These are phyloP conservation scores for Todus mexicanus DNA, from an alignment of 2,797 vertebrate species.

Conservation along the genomic window DNA sequence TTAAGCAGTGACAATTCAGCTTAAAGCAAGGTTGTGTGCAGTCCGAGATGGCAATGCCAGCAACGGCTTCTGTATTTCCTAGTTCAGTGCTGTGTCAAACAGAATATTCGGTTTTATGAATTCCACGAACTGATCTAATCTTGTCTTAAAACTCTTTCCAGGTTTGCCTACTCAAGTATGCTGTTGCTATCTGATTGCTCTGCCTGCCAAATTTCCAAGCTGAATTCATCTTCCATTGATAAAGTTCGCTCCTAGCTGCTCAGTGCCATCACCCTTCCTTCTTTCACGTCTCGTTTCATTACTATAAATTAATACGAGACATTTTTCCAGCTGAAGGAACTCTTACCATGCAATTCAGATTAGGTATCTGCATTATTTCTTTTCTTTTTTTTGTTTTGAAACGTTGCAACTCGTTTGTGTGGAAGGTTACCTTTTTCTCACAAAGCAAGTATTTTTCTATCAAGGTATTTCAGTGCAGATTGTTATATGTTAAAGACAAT, in stretches of 20 bases:
- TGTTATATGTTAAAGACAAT: not conserved
- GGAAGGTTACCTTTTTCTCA: not conserved
- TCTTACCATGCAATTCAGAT: not conserved
- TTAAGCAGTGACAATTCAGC: not conserved
- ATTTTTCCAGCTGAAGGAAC: not conserved
- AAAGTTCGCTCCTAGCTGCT: not conserved
- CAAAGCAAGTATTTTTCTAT: not conserved
- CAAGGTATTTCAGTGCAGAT: not conserved
- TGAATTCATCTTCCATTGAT: constrained; percentile 32
- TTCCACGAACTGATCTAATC: constrained; percentile 24
- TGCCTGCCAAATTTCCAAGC: constrained; percentile 51
- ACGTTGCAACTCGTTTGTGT: not conserved
- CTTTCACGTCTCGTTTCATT: not conserved
- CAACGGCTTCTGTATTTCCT: not conserved
- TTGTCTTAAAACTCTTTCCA: constrained; percentile 14
- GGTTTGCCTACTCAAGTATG: constrained; percentile 37
- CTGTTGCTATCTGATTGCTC: constrained; percentile 37
- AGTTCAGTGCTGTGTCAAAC: not conserved
- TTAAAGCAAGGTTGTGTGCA: not conserved
- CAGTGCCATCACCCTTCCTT: not conserved
- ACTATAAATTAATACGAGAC: not conserved
- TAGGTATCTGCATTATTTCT: not conserved
- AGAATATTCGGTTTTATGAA: constrained; percentile 13
- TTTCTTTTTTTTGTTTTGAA: not conserved
- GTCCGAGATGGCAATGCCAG: not conserved